These are phyloP conservation scores for Fragum fragum DNA, from an alignment of 2,888 invertebrate species.

Conservation along the genomic window DNA sequence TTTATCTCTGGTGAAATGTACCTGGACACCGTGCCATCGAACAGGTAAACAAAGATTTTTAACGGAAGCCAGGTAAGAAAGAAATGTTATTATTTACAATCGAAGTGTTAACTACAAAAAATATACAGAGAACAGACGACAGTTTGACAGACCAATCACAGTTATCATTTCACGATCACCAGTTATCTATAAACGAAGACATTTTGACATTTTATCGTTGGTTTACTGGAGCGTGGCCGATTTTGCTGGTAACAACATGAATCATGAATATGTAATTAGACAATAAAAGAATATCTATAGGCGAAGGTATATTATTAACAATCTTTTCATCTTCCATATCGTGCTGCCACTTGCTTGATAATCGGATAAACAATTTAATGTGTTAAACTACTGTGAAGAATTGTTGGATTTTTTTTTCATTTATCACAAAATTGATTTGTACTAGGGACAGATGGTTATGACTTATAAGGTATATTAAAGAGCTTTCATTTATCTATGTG, in stretches of 20 bases:
- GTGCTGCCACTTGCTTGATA: neutral
- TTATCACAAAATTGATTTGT: too few relatives aligned
- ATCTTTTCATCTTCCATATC: neutral
- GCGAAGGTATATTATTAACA: neutral
- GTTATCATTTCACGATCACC: slow-evolving; percentile 3
- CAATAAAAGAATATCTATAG: slow-evolving; percentile 6
- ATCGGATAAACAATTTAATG: neutral
- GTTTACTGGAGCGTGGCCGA: slow-evolving; percentile 16
- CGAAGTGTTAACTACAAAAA: neutral
- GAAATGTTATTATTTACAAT: slow-evolving; percentile 6
- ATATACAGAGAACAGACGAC: neutral
- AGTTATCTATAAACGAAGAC: neutral
- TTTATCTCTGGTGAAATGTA: slow-evolving; percentile 13
- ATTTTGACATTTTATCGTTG: neutral
- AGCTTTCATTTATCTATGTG: too few relatives aligned
- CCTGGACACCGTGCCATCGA: slow-evolving; percentile 37
- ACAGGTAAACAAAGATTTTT: slow-evolving; percentile 41
- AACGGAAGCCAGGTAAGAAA: slow-evolving; percentile 27
- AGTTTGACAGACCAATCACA: neutral
- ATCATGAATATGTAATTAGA: slow-evolving; percentile 20
- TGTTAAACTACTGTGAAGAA: too few relatives aligned
- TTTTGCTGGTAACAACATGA: slow-evolving; percentile 24
- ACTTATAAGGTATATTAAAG: too few relatives aligned
- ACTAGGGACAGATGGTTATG: too few relatives aligned
- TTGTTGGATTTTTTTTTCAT: too few relatives aligned